Base-by-base conservation (phyloP, 2,888 invertebrate species). In the Hypercompe scribonia region DNA sequence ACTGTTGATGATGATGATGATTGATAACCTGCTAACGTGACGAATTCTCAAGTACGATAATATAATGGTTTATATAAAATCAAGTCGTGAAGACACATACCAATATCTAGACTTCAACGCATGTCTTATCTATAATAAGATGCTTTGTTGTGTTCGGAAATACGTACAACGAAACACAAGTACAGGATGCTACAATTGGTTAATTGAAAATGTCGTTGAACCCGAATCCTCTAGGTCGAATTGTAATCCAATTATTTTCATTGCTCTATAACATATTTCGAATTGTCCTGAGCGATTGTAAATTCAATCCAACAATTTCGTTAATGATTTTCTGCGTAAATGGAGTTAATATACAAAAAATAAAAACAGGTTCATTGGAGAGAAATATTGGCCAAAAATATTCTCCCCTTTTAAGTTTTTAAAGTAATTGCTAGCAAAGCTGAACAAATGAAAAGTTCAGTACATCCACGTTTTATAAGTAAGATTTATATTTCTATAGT, bases 121-220 rank as follows among this genome's bases (percentile, higher is more conserved):
- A 28, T 11, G n/a, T 31, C 18, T 42, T 31, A 28, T 8, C 21
- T 66, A 50, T 36, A 36, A 36, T 28, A 36, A n/a, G 28, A 68
- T 36, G 18, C 46, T 33, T 46, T 70, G n/a, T n/a, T 28, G 18
- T 33, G 33, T 34, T 64, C 46, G 33, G 46, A 70, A 46, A 46
- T 46, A 24, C 58, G 33, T 66, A 61, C 58, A 39, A 66, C 58
- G 28, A 42, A 33, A 71, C 31, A 65, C 21, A 71, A 66, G 39
- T n/a, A 68, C 68, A 65, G 70, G 70, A 70, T 71, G 65, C 68
- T 67, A 18, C 70, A 74, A 73, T 66, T 70, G 58, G 10, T 74
- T 67, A 74, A 74, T 74, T 64, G 64, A 71, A 58, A 67, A 39
- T 64, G 70, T 70, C 64, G 21, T 68, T 68, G 70, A 74, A 65